These are phyloP conservation scores for Nansenia antarctica DNA, from an alignment of 2,113 vertebrate genomes.

Conservation along the genomic window DNA sequence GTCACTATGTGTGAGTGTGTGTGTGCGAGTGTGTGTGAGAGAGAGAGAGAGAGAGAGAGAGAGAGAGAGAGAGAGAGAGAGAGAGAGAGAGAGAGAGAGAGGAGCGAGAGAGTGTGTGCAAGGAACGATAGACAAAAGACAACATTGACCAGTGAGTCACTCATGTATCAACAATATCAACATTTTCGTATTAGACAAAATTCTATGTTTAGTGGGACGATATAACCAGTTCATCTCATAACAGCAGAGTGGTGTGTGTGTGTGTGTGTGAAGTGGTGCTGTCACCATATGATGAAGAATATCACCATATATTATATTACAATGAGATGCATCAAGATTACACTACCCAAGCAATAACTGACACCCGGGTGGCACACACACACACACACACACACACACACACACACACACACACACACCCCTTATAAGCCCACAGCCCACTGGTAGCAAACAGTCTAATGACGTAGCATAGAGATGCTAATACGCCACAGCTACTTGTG, in stretches of 20 bases:
- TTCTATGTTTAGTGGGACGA: no score
- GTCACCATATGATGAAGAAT: background rate
- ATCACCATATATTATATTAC: background rate
- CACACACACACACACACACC: background rate
- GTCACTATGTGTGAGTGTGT: conserved; percentile 15
- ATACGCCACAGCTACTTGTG: conserved; percentile 50
- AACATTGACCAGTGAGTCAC: no score
- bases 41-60: no score
- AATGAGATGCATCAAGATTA: background rate
- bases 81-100: no score
- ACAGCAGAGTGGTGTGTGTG: no score
- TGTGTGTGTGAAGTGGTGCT: background rate
- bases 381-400: background rate
- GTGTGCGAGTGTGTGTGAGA: conserved; percentile 6
- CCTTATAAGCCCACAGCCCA: background rate
- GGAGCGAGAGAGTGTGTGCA: no score
- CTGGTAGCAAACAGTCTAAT: conserved; percentile 32
- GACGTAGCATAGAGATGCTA: conserved; percentile 23
- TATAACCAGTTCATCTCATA: no score
- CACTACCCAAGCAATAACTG: background rate
- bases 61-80: no score
- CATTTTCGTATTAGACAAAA: no score
- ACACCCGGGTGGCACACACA: background rate
- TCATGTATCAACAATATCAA: no score
- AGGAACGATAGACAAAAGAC: no score